Base-by-base conservation (phyloP, 2,113 vertebrate genomes). In the Agelaius phoeniceus region DNA sequence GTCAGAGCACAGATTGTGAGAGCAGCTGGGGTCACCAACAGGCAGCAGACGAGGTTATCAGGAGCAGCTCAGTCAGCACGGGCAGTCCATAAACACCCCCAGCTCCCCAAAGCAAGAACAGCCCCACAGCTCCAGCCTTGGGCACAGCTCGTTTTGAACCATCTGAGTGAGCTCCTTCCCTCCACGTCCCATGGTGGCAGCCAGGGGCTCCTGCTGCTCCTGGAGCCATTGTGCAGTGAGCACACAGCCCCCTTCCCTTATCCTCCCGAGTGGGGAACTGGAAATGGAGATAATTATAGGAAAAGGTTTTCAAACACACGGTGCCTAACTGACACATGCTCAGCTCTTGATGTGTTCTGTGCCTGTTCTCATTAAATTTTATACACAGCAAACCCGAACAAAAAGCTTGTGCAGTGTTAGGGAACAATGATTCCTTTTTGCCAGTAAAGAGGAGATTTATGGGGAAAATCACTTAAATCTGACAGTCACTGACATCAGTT, bases 331-430 rank as follows among this genome's bases (percentile, higher is more conserved):
- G 96, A 94, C 93, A 96, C 85, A 91, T 49, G 84, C 84, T 93
- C 90, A 5, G 72, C 84, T 94, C 89, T 96, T 94, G 80, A 93
- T 96, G 87, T 92, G 95, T 95, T 94, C 94, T 44, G 28, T 90
- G 92, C 74, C 92, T 86, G 84, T 78, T 97, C 96, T 97, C 96
- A 97, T 97, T 98, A 97, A 97, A 97, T 97, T 93, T 97, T 86
- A 96, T 91, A 97, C 93, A 96, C 95, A 90, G 96, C 94, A 94
- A 95, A 96, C 86, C 95, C 21, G 95, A 97, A 96, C 93, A 95
- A 96, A 97, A 95, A 94, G 52, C 66, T 43, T 95, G 90, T 96
- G 93, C 88, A 78, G 44, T 93, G 94, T 96, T 96, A 90, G 77
- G 95, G 86, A 97, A 97, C 90, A 96, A 95, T 97, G 96, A 95